Evolutionary conservation across 2,888 invertebrate genomes (phyloP), one percentile per base, ranked within the genome.

Genomic region (Notodonta ziczac): DNA sequence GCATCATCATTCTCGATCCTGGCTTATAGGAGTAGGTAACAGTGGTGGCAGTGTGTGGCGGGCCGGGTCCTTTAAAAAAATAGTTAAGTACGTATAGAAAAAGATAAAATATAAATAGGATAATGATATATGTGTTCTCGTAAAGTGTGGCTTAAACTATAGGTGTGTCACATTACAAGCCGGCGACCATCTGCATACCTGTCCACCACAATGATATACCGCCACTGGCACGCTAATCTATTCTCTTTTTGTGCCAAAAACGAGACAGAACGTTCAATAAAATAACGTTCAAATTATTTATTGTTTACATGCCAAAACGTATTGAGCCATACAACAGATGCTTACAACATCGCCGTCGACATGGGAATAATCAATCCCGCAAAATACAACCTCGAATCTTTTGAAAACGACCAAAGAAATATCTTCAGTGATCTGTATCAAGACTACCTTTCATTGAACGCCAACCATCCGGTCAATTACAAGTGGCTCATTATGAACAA

Each of bases 401-500:
- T 90, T 70, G 74, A 77, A 61, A 77, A 68, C 61, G 84, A 88
- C 66, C 87, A 87, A 76, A 73, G 69, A 72, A 83, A 81, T 59
- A 72, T 87, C 72, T 89, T 88, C 62, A 84, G 81, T 76, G 81
- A 84, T 69, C 67, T 83, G 66, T 87, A 81, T 68, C 66, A 65
- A 44, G 79, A 84, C 69, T 85, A 83, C 60, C 66, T 69, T 59
- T 72, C 76, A 39, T 58, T 76, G 66, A 86, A 88, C 66, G 74
- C 57, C 48, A 83, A 70, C 59, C 59, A 76, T 16, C 77, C 80
- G 61, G 76, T 85, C 73, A 84, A 81, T 80, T 90, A 90, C 71
- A 69, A 90, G 69, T 89, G 89, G 84, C 81, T 89, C 50, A 74
- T 89, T 65, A 77, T 86, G 72, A 89, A 89, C 72, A 85, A 89